These are phyloP conservation scores for Erebia ligea DNA, from an alignment of 2,888 invertebrate genomes.

Conservation along the genomic window DNA sequence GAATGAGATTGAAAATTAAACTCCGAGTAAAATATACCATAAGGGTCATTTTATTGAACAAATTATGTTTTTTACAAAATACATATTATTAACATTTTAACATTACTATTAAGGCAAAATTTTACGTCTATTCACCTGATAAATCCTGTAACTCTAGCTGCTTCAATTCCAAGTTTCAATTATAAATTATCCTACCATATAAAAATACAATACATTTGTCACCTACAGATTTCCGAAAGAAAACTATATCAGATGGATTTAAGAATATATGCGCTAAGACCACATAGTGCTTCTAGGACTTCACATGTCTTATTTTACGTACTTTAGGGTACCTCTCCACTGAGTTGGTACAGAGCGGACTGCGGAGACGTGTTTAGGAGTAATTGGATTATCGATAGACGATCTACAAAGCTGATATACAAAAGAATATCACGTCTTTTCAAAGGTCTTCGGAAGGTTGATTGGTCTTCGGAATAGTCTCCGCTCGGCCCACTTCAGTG, in stretches of 20 bases:
- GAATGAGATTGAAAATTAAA: constrained; percentile 22
- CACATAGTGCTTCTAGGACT: background rate
- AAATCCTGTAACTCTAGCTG: constrained; percentile 5
- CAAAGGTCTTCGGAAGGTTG: too few relatives aligned
- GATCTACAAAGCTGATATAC: too few relatives aligned
- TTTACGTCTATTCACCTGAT: constrained; percentile 11
- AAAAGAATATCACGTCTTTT: too few relatives aligned
- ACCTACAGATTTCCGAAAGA: background rate
- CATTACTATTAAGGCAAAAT: constrained; percentile 35
- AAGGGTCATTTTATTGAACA: constrained; percentile 34
- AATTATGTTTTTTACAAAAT: constrained; percentile 30
- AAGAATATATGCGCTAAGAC: background rate
- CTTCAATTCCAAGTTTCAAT: constrained; percentile 2
- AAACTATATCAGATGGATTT: background rate
- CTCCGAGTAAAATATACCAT: constrained; percentile 26
- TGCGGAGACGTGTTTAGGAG: too few relatives aligned
- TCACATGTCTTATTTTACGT: too few relatives aligned
- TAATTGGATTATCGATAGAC: too few relatives aligned
- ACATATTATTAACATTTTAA: constrained; percentile 33
- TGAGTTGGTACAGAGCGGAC: too few relatives aligned
- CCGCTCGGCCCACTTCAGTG: too few relatives aligned
- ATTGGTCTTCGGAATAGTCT: too few relatives aligned
- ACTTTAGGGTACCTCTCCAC: too few relatives aligned
- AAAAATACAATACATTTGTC: background rate
- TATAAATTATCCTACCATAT: background rate